phyloP scores from a whole-genome alignment of 2,888 invertebrate genomes.

The Caenorhabditis sp. region DNA sequence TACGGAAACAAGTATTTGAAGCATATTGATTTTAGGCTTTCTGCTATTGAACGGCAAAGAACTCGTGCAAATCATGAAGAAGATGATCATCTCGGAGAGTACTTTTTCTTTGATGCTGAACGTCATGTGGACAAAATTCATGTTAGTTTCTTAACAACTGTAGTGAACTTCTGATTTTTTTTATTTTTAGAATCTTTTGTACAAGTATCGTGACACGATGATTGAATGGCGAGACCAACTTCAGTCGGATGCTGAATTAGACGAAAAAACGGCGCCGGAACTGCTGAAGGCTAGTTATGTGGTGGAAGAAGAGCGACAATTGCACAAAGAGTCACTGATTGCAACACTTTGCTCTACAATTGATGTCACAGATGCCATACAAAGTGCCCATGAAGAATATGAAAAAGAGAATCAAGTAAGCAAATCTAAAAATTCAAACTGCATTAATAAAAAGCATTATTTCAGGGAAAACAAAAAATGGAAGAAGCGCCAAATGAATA shows the following conservation, averaged over 20 bases:
- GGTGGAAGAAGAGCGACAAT: conserved; percentile 46
- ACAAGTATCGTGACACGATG: conserved; percentile 75
- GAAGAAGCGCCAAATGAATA: conserved; percentile 42
- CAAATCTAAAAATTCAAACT: background rate
- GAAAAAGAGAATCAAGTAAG: conserved; percentile 55
- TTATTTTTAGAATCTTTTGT: conserved; percentile 60
- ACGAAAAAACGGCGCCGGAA: conserved; percentile 59
- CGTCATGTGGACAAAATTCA: conserved; percentile 68
- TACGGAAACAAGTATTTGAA: background rate
- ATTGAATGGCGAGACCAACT: conserved; percentile 73
- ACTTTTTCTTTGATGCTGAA: conserved; percentile 62
- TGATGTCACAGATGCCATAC: conserved; percentile 66
- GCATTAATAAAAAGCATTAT: too few relatives aligned
- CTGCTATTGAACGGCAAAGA: conserved; percentile 66
- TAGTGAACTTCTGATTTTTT: too few relatives aligned
- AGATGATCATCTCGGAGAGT: conserved; percentile 46
- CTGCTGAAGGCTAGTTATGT: conserved; percentile 54
- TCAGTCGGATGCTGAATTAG: conserved; percentile 31
- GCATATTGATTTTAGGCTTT: conserved; percentile 58
- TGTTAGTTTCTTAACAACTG: conserved; percentile 38
- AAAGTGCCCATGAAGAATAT: conserved; percentile 60
- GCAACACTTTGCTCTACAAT: conserved; percentile 61
- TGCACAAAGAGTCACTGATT: conserved; percentile 61
- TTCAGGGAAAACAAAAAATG: conserved; percentile 48
- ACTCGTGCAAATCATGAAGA: conserved; percentile 48